These are phyloP conservation scores for Eudemis profundana DNA, from an alignment of 2,888 invertebrate genomes.

Conservation along the genomic window DNA sequence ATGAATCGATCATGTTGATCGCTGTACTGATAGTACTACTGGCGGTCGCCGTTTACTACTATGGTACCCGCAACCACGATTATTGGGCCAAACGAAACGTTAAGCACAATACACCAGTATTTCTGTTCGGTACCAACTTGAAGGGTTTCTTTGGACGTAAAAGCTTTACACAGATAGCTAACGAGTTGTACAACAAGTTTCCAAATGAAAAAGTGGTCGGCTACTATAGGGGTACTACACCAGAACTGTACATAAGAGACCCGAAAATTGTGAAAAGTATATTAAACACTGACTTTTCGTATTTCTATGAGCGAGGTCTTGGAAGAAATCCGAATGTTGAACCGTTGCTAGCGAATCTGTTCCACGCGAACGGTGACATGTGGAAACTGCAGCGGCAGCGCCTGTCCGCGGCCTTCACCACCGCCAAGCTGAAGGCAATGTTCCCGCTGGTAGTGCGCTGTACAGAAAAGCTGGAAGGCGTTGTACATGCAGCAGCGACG, in stretches of 20 bases:
- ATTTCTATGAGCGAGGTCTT: conserved; percentile 60
- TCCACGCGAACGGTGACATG: conserved; percentile 65
- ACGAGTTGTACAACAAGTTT: conserved; percentile 62
- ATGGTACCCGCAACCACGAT: conserved; percentile 22
- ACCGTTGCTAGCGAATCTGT: conserved; percentile 61
- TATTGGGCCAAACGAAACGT: not conserved
- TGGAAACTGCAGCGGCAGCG: conserved; percentile 71
- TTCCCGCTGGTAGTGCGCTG: conserved; percentile 70
- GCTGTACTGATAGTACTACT: no score
- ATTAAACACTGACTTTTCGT: conserved; percentile 57
- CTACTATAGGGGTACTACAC: conserved; percentile 57
- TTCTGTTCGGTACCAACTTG: conserved; percentile 8
- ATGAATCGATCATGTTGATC: no score
- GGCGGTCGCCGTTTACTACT: conserved; percentile 32
- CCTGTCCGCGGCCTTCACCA: conserved; percentile 71
- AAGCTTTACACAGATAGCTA: conserved; percentile 57
- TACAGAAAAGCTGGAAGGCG: conserved; percentile 61
- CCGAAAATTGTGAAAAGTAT: conserved; percentile 61
- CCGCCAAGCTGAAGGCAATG: conserved; percentile 70
- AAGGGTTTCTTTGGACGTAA: conserved; percentile 44
- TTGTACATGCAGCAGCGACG: conserved; percentile 46
- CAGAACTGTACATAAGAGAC: conserved; percentile 65
- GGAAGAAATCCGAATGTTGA: conserved; percentile 52
- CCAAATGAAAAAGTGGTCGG: conserved; percentile 65
- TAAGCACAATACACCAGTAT: not conserved